These are phyloP conservation scores for Camelus dromedarius DNA, from an alignment of 2,113 vertebrate genomes.

Conservation along the genomic window DNA sequence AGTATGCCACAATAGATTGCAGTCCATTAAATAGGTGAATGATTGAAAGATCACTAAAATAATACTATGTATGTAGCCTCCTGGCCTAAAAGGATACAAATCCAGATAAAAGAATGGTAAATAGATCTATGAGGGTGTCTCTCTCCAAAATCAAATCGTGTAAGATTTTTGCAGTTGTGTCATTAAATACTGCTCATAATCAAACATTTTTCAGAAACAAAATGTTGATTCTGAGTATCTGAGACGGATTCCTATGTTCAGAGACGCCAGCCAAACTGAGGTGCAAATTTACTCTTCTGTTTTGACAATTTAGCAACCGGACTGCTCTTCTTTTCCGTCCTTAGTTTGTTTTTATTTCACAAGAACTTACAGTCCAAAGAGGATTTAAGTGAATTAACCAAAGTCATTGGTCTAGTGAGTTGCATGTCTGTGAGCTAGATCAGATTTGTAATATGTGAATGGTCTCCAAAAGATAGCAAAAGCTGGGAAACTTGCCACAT, in stretches of 20 bases:
- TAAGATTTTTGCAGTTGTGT: not conserved
- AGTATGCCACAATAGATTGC: not conserved
- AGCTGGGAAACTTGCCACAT: not conserved
- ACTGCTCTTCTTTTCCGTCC: not conserved
- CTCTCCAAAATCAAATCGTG: not conserved
- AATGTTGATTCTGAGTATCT: not conserved
- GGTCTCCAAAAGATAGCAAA: not conserved
- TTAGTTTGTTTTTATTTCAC: not conserved
- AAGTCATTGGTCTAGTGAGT: not conserved
- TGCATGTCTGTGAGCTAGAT: not conserved
- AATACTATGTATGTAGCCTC: not conserved
- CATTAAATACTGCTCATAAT: not conserved
- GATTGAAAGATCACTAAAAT: not conserved
- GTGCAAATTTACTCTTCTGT: not conserved
- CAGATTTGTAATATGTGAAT: not conserved
- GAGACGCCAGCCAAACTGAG: not conserved
- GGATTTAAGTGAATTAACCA: slow-evolving; percentile 15
- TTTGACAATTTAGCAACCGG: not conserved
- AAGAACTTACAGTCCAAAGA: not conserved
- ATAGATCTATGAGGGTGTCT: not conserved
- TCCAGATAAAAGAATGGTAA: not conserved
- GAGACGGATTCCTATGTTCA: not conserved
- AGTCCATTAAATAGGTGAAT: not conserved
- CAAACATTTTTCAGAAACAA: not conserved
- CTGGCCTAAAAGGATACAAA: not conserved